Conservation (phyloP, 2,113 vertebrate genomes). For the Amazona vittata region DNA sequence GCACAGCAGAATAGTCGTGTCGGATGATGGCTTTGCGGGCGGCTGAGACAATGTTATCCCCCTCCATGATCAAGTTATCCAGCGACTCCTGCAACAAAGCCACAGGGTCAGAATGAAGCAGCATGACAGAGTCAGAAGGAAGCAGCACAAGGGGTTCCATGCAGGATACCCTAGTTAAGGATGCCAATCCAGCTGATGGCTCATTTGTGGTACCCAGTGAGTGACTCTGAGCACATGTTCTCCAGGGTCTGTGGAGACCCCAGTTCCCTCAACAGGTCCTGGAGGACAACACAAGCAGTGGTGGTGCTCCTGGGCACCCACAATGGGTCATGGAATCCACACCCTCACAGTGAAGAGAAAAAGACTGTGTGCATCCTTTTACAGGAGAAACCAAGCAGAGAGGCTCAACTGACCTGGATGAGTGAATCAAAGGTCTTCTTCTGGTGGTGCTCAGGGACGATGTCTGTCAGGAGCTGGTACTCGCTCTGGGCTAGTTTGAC, state of each 20-base stretch:
- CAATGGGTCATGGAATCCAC: background rate
- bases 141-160: background rate
- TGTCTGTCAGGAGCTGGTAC: slow-evolving; percentile 86
- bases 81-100: slow-evolving; percentile 85
- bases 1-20: slow-evolving; percentile 94
- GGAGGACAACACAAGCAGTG: background rate
- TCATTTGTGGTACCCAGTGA: background rate
- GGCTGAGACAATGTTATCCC: slow-evolving; percentile 91
- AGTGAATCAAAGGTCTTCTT: slow-evolving; percentile 98
- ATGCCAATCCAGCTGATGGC: background rate
- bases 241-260: background rate
- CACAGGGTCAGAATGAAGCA: background rate
- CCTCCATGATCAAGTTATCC: slow-evolving; percentile 95
- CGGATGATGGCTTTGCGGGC: slow-evolving; percentile 91
- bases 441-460: slow-evolving; percentile 97
- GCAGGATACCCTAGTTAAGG: background rate
- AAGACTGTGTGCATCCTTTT: background rate
- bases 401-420: slow-evolving; percentile 85
- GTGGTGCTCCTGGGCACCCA: background rate
- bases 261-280: background rate
- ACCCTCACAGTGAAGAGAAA: background rate
- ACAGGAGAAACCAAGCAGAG: background rate
- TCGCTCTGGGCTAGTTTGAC: slow-evolving; percentile 96
- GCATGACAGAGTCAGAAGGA: background rate
- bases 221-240: background rate